Evolutionary conservation across 1,140 invertebrate genomes (phyloP).

Genomic region (Trichomalopsis sarcophagae): DNA sequence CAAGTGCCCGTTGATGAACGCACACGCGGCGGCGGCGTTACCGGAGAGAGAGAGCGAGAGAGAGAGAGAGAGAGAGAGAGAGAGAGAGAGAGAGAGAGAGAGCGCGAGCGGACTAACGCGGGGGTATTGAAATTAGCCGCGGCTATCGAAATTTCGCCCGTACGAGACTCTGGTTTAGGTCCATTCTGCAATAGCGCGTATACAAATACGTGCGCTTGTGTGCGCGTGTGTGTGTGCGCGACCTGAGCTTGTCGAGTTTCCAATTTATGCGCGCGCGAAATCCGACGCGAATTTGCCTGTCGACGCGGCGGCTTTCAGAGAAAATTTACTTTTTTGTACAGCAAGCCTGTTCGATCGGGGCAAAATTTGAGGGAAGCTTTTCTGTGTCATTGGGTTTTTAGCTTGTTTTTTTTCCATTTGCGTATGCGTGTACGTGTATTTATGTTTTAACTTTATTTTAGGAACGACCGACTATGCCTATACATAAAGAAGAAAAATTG

Average conservation of each 20-base stretch:
- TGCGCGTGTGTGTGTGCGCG: neutral
- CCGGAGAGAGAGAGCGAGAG: neutral
- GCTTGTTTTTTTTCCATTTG: too few relatives aligned
- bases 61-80: neutral
- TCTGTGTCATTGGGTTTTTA: too few relatives aligned
- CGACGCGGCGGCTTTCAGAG: neutral
- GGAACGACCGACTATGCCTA: too few relatives aligned
- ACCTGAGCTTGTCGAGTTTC: neutral
- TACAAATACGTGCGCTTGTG: neutral
- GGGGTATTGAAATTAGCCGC: conserved; percentile 41
- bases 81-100: neutral
- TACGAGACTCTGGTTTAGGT: neutral
- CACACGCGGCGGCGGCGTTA: neutral
- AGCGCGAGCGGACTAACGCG: conserved; percentile 12
- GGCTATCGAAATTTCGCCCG: conserved; percentile 19
- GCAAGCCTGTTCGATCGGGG: too few relatives aligned
- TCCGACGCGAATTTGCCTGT: conserved; percentile 28
- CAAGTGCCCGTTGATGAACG: conserved; percentile 40
- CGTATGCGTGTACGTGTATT: too few relatives aligned
- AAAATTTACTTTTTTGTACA: neutral
- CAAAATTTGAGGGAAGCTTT: too few relatives aligned
- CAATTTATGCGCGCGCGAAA: conserved; percentile 11
- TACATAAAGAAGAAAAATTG: too few relatives aligned
- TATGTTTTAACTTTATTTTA: too few relatives aligned
- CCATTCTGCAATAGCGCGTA: conserved; percentile 5